Evolutionary conservation across 2,113 vertebrate genomes (phyloP).

Genomic region (Empidonax alnorum): DNA sequence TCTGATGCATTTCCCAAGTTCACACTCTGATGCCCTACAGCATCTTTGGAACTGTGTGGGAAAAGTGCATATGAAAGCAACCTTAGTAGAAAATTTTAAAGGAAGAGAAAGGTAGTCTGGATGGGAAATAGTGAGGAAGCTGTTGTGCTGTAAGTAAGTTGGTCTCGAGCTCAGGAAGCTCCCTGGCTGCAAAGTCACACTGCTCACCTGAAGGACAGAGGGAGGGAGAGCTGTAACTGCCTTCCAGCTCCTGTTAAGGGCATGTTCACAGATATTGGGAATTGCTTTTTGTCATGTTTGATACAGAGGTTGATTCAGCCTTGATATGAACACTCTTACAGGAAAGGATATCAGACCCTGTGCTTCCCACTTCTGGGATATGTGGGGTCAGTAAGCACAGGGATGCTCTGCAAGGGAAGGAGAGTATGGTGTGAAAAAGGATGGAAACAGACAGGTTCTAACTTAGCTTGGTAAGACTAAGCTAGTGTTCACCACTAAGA

Average conservation of each 20-base stretch:
- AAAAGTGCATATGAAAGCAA: background rate
- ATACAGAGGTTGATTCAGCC: background rate
- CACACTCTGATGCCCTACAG: background rate
- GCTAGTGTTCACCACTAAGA: too few species aligned
- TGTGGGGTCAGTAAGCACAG: background rate
- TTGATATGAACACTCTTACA: background rate
- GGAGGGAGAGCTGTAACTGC: background rate
- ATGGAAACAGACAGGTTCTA: background rate
- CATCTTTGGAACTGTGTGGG: background rate
- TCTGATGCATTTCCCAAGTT: background rate
- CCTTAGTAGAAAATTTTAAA: background rate
- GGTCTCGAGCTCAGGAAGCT: background rate
- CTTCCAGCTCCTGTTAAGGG: background rate
- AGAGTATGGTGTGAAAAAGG: background rate
- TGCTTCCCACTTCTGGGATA: background rate
- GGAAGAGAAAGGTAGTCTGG: background rate
- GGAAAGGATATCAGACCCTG: background rate
- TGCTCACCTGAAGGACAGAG: background rate
- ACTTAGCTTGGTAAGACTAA: background rate
- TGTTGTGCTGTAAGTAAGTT: background rate
- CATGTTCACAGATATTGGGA: background rate
- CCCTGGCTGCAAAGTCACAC: background rate
- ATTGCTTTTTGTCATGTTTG: background rate
- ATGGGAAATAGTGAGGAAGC: background rate
- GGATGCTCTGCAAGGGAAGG: background rate